Conservation (phyloP, 2,113 vertebrate species). For the Gopherus flavomarginatus region DNA sequence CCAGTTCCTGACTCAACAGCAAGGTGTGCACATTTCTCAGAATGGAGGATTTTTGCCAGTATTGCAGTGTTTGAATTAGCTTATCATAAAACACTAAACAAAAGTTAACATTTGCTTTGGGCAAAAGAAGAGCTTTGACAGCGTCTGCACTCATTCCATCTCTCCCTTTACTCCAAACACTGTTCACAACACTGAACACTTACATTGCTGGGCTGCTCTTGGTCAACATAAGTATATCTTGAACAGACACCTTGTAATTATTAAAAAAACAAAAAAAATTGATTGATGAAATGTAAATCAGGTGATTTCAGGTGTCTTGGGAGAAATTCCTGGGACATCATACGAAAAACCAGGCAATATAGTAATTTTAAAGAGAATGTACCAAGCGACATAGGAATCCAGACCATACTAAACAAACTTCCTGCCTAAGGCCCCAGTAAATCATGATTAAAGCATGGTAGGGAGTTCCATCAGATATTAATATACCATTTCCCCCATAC, state of each 20-base stretch:
- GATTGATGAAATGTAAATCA: not conserved
- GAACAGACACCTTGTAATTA: not conserved
- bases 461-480: not conserved
- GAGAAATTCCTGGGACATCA: not conserved
- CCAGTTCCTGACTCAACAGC: not conserved
- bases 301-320: not conserved
- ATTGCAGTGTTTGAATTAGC: not conserved
- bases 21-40: fast-evolving
- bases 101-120: not conserved
- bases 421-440: not conserved
- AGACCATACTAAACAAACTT: not conserved
- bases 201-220: not conserved
- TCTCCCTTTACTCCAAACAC: not conserved
- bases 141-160: not conserved
- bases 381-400: not conserved
- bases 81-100: not conserved
- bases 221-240: not conserved
- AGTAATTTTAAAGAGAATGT: not conserved
- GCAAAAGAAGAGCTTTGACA: not conserved
- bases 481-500: not conserved
- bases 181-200: not conserved
- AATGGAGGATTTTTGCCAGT: not conserved
- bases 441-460: not conserved
- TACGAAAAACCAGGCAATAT: not conserved
- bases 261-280: not conserved